Percentiles rank a stretch among this genome's conserved stretches.
These are phyloP conservation scores for Drosophila melanica DNA, from an alignment of 1,140 invertebrate genomes.

Conservation along the genomic window DNA sequence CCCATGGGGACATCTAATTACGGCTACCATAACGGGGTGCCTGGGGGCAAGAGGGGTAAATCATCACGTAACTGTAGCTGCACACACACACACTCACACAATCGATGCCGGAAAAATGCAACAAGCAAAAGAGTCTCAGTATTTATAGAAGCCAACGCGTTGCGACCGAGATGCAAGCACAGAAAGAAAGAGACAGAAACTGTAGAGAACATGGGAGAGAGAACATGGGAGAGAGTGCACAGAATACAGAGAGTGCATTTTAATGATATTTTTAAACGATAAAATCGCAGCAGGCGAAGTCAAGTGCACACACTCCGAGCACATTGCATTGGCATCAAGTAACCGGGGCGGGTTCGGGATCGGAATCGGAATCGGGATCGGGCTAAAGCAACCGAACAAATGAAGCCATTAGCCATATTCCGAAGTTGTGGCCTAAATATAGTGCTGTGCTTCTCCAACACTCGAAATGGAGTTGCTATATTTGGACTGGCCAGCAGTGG, in stretches of 20 bases:
- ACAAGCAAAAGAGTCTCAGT: constrained; percentile 5
- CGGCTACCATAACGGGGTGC: neutral
- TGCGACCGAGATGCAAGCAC: constrained; percentile 20
- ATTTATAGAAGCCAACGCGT: constrained; percentile 52
- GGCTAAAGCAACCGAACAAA: constrained; percentile 14
- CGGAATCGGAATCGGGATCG: neutral
- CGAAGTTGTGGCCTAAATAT: constrained; percentile 61
- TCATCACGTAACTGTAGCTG: constrained; percentile 48
- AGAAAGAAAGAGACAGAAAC: constrained; percentile 12
- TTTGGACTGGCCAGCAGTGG: constrained; percentile 29
- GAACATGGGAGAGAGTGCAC: constrained; percentile 17
- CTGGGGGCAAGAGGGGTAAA: neutral
- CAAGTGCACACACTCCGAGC: constrained; percentile 57
- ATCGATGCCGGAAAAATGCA: constrained; percentile 45
- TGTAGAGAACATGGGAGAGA: neutral
- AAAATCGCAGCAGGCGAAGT: constrained; percentile 65
- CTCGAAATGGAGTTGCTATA: constrained; percentile 54
- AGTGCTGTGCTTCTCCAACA: constrained; percentile 20
- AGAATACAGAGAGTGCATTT: constrained; percentile 39
- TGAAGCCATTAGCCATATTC: constrained; percentile 51
- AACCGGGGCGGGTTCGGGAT: constrained; percentile 45
- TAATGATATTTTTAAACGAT: constrained; percentile 73
- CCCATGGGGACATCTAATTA: constrained; percentile 53
- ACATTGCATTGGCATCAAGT: constrained; percentile 68
- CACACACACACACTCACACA: constrained; percentile 22